Evolutionary conservation across 2,888 invertebrate genomes (phyloP).

Genomic region (Thera obeliscata): DNA sequence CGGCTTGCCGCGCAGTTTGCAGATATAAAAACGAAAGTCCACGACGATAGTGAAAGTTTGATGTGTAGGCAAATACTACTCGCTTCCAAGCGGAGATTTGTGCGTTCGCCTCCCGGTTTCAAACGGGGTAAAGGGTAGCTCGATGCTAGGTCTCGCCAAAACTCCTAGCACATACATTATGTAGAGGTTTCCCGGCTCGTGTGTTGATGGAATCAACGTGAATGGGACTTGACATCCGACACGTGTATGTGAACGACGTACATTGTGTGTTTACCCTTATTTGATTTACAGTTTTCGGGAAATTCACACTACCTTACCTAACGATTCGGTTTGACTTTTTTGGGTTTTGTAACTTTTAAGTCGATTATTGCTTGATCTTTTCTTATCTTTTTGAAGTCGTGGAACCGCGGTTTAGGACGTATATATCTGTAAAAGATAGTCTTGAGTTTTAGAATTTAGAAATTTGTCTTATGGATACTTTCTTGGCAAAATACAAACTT

Average conservation of each 20-base stretch:
- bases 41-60: slow-evolving; percentile 83
- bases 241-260: slow-evolving; percentile 65
- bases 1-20: slow-evolving; percentile 61
- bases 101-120: slow-evolving; percentile 72
- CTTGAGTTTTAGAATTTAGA: not conserved
- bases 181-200: slow-evolving; percentile 59
- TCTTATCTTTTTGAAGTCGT: not conserved
- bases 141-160: slow-evolving; percentile 58
- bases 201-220: slow-evolving; percentile 72
- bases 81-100: slow-evolving; percentile 80
- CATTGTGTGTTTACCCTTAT: slow-evolving; percentile 55
- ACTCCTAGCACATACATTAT: slow-evolving; percentile 67
- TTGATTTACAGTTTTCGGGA: slow-evolving; percentile 23
- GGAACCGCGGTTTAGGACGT: not conserved
- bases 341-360: not conserved
- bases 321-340: not conserved
- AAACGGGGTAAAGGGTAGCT: slow-evolving; percentile 69
- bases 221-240: slow-evolving; percentile 77
- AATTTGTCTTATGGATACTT: not conserved
- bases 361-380: too few species aligned
- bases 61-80: slow-evolving; percentile 84
- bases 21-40: slow-evolving; percentile 82
- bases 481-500: slow-evolving; percentile 5
- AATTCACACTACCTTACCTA: not conserved
- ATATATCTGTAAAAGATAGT: not conserved